Evolutionary conservation across 2,113 vertebrate species (phyloP).

Genomic region (Rhea americana): DNA sequence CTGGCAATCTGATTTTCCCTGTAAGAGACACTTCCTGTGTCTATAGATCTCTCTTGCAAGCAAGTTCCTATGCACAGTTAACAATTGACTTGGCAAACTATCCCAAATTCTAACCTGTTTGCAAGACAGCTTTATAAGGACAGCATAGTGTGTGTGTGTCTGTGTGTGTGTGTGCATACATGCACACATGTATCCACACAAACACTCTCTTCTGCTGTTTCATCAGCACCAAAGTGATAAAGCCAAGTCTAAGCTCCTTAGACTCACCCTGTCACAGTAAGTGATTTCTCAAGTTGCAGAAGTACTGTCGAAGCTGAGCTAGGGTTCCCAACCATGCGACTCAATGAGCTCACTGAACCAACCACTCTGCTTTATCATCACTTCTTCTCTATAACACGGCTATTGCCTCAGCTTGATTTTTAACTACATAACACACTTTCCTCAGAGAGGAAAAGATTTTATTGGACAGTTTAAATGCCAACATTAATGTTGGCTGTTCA

Average conservation of each 20-base stretch:
- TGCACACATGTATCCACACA: neutral
- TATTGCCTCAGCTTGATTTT: neutral
- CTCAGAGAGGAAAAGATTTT: neutral
- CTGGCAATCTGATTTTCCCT: neutral
- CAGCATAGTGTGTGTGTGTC: neutral
- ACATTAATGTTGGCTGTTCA: neutral
- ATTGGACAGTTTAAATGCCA: neutral
- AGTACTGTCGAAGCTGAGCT: neutral
- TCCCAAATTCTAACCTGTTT: neutral
- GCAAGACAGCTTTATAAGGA: neutral
- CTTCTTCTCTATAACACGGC: neutral
- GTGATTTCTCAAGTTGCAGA: neutral
- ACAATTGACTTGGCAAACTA: neutral
- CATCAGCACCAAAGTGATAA: neutral
- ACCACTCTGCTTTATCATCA: neutral
- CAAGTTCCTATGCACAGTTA: neutral
- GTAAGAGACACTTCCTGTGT: neutral
- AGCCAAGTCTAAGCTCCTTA: neutral
- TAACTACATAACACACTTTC: neutral
- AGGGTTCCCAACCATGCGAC: neutral
- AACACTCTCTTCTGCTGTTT: neutral
- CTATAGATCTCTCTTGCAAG: neutral
- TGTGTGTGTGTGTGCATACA: fast-evolving
- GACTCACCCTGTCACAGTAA: neutral
- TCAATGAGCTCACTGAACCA: neutral